Percentiles rank a stretch among this genome's conserved stretches.
Evolutionary conservation across 1,140 invertebrate genomes (phyloP).

Genomic region (Trichogramma pretiosum): DNA sequence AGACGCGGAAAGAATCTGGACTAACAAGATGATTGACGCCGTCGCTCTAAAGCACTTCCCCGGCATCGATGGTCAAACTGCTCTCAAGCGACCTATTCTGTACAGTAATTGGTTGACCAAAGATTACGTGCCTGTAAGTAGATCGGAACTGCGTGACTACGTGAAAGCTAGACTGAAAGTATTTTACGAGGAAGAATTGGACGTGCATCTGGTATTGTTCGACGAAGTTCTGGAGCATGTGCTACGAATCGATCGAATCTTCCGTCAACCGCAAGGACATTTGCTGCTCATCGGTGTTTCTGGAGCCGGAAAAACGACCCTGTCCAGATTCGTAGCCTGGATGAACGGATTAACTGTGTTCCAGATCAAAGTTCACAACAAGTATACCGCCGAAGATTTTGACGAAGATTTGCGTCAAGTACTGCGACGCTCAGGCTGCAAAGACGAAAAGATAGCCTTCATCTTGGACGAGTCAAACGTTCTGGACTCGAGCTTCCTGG

Average conservation of each 20-base stretch:
- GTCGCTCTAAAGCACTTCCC: slow-evolving; percentile 95
- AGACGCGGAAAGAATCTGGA: slow-evolving; percentile 92
- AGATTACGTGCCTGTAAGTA: slow-evolving; percentile 93
- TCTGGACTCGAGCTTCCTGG: slow-evolving; percentile 94
- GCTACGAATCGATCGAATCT: slow-evolving; percentile 95
- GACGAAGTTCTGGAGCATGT: slow-evolving; percentile 99
- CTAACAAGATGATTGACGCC: slow-evolving; percentile 93
- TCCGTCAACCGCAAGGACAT: slow-evolving; percentile 97
- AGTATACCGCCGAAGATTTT: slow-evolving; percentile 97
- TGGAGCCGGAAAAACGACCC: slow-evolving; percentile 96
- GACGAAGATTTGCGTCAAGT: slow-evolving; percentile 96
- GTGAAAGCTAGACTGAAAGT: slow-evolving; percentile 94
- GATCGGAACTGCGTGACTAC: slow-evolving; percentile 91
- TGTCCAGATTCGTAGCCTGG: slow-evolving; percentile 98
- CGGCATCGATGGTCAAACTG: slow-evolving; percentile 75
- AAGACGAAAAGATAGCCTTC: slow-evolving; percentile 98
- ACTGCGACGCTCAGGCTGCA: slow-evolving; percentile 87
- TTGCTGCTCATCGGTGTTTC: slow-evolving; percentile 93
- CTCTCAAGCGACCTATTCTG: slow-evolving; percentile 83
- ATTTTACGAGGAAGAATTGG: slow-evolving; percentile 99
- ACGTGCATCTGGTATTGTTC: slow-evolving; percentile 95
- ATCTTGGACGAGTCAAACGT: slow-evolving; percentile 99
- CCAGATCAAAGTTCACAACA: slow-evolving; percentile 98
- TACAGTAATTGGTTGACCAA: slow-evolving; percentile 99
- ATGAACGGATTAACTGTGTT: slow-evolving; percentile 99